phyloP scores from a whole-genome alignment of 2,113 vertebrate species.

The Hyperoodon ampullatus region DNA sequence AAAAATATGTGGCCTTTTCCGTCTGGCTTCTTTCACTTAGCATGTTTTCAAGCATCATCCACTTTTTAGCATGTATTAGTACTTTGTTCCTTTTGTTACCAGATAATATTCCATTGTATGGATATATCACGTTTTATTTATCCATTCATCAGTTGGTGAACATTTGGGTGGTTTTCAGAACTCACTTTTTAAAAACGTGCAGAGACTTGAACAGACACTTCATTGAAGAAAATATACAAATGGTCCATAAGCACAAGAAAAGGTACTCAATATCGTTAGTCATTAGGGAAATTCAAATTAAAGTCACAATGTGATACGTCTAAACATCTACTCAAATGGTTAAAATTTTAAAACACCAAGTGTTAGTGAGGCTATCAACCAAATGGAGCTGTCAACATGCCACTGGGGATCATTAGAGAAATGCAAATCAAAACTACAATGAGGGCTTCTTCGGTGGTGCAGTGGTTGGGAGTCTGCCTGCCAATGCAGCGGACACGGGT shows the following conservation, averaged over 20 bases:
- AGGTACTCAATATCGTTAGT: neutral
- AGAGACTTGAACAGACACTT: neutral
- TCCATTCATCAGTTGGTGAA: neutral
- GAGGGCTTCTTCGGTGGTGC: too few species aligned
- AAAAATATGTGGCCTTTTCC: neutral
- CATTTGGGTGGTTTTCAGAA: neutral
- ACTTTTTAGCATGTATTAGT: neutral
- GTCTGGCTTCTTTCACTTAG: neutral
- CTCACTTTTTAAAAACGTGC: neutral
- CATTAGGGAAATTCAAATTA: neutral
- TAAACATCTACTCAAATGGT: neutral
- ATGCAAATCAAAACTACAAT: too few species aligned
- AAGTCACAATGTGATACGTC: neutral
- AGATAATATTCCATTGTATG: neutral
- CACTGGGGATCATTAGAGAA: too few species aligned
- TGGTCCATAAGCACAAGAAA: neutral
- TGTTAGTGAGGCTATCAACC: neutral
- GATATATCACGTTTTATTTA: neutral
- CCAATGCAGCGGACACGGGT: too few species aligned
- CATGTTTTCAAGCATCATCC: neutral
- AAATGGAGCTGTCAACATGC: neutral
- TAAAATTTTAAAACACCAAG: neutral
- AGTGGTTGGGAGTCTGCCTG: too few species aligned
- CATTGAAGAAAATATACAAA: neutral
- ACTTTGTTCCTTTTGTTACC: neutral